Conservation (phyloP, 2,888 invertebrate species). For the Piscicola geometra region DNA sequence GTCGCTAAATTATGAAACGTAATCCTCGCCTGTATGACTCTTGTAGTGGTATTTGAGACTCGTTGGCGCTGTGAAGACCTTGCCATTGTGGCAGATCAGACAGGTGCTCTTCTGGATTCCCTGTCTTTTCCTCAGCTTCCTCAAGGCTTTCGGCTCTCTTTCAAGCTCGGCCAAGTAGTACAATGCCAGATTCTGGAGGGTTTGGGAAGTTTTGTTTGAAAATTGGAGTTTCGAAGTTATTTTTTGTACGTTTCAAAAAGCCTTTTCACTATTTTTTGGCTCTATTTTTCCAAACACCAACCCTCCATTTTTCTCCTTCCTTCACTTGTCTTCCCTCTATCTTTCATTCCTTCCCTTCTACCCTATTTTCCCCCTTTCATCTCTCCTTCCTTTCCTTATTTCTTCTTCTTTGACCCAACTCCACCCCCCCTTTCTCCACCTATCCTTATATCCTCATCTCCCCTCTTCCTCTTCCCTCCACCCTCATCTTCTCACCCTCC, state of each 20-base stretch:
- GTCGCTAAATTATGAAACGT: neutral
- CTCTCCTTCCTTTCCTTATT: too few species aligned
- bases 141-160: neutral
- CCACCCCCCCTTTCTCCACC: neutral
- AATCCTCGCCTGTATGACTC: neutral
- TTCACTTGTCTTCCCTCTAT: neutral
- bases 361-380: neutral
- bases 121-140: neutral
- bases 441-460: neutral
- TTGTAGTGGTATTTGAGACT: conserved; percentile 5
- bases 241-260: neutral
- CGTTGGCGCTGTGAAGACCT: neutral
- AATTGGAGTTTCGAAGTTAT: too few species aligned
- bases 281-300: too few species aligned
- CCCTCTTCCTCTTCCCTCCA: neutral
- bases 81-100: neutral
- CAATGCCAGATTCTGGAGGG: neutral
- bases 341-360: neutral
- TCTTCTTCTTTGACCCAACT: too few species aligned
- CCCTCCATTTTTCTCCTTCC: neutral
- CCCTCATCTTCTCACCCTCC: neutral
- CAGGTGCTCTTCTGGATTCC: neutral
- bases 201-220: too few species aligned
- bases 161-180: conserved; percentile 1
- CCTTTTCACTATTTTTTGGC: neutral